phyloP scores from a whole-genome alignment of 2,797 vertebrate genomes.

The Phoeniculus purpureus region DNA sequence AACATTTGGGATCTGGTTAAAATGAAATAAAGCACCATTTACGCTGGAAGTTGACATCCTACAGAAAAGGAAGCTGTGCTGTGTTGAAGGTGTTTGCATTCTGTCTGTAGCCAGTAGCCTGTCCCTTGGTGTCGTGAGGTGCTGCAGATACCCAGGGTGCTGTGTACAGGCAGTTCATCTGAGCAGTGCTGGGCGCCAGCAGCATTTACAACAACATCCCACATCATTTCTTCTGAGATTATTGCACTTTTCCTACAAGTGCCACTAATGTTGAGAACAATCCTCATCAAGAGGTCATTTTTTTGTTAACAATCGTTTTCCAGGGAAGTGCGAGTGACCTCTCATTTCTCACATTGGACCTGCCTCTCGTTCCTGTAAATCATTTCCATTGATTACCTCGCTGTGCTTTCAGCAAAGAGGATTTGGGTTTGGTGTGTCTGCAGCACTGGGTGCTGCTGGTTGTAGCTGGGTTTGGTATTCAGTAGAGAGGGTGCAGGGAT shows the following conservation, averaged over 20 bases:
- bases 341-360: not conserved
- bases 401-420: not conserved
- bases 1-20: not conserved
- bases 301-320: not conserved
- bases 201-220: rapidly evolving
- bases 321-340: not conserved
- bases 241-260: rapidly evolving
- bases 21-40: rapidly evolving
- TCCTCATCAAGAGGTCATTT: not conserved
- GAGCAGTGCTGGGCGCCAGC: rapidly evolving
- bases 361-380: not conserved
- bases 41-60: not conserved
- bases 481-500: not conserved
- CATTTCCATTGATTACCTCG: not conserved
- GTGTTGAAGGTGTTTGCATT: rapidly evolving
- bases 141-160: rapidly evolving
- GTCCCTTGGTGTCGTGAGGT: not conserved
- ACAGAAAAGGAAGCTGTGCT: rapidly evolving
- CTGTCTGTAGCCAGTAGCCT: rapidly evolving
- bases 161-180: rapidly evolving
- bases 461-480: not conserved
- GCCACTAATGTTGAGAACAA: not conserved
- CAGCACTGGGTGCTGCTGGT: not conserved
- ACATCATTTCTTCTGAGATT: rapidly evolving
- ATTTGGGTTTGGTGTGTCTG: not conserved